Conservation (phyloP, 2,797 vertebrate species). For the Peromyscus melanophrys region DNA sequence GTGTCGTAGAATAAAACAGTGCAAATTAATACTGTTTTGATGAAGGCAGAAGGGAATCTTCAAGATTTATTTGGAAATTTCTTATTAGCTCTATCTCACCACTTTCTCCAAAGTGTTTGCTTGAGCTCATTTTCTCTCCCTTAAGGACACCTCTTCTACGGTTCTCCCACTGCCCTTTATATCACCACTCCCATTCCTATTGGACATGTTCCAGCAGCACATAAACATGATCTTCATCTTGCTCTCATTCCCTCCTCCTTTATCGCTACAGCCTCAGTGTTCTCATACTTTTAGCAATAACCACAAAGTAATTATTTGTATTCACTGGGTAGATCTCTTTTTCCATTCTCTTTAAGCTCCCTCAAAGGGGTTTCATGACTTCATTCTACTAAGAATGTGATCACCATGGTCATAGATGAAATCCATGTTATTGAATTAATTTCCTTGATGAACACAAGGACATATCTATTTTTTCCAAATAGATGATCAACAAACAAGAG, state of each 20-base stretch:
- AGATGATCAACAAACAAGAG: background rate
- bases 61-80: slow-evolving; percentile 14
- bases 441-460: background rate
- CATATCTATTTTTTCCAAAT: background rate
- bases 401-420: background rate
- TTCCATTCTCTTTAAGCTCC: background rate
- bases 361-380: background rate
- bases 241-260: background rate
- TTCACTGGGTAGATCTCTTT: background rate
- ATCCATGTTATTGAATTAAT: background rate
- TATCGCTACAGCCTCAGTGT: background rate
- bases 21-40: slow-evolving; percentile 30
- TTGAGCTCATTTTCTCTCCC: background rate
- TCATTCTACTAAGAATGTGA: background rate
- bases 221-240: background rate
- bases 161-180: background rate
- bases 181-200: background rate
- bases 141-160: background rate
- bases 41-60: slow-evolving; percentile 15
- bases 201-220: background rate
- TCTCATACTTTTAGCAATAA: background rate
- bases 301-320: background rate
- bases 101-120: background rate
- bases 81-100: background rate
- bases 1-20: background rate